Conservation (phyloP, 2,113 vertebrate species). For the Aix galericulata region DNA sequence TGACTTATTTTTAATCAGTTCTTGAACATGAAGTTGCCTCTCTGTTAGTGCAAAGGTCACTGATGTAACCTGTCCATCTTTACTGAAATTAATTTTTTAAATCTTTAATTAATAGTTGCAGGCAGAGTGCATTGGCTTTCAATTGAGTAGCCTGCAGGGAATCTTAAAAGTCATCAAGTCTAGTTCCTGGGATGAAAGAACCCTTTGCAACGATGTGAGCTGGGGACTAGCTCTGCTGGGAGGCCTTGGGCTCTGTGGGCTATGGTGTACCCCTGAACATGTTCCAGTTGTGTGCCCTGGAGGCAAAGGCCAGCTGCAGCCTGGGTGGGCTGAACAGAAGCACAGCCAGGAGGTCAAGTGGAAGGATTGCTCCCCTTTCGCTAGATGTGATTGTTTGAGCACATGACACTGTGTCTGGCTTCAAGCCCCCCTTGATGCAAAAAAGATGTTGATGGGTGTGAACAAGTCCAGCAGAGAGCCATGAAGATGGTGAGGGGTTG, state of each 20-base stretch:
- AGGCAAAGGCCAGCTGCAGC: background rate
- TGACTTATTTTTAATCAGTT: background rate
- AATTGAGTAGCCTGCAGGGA: background rate
- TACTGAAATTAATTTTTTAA: background rate
- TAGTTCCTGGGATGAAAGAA: background rate
- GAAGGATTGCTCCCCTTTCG: background rate
- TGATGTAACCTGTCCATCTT: background rate
- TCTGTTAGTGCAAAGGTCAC: background rate
- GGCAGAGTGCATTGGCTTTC: background rate
- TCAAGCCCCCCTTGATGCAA: background rate
- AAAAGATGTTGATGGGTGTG: background rate
- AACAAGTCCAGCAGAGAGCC: background rate
- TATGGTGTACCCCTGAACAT: fast-evolving
- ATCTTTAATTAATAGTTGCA: background rate
- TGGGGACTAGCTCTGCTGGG: background rate
- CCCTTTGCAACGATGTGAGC: background rate
- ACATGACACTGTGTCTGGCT: background rate
- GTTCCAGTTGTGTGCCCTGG: background rate
- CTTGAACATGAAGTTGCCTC: background rate
- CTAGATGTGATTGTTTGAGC: background rate
- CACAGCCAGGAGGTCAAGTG: background rate
- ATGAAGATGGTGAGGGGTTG: background rate
- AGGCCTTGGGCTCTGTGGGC: background rate
- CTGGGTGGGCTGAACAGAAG: background rate
- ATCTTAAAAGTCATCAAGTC: background rate